Base-by-base conservation (phyloP, 2,113 vertebrate genomes). In the Mirza zaza region DNA sequence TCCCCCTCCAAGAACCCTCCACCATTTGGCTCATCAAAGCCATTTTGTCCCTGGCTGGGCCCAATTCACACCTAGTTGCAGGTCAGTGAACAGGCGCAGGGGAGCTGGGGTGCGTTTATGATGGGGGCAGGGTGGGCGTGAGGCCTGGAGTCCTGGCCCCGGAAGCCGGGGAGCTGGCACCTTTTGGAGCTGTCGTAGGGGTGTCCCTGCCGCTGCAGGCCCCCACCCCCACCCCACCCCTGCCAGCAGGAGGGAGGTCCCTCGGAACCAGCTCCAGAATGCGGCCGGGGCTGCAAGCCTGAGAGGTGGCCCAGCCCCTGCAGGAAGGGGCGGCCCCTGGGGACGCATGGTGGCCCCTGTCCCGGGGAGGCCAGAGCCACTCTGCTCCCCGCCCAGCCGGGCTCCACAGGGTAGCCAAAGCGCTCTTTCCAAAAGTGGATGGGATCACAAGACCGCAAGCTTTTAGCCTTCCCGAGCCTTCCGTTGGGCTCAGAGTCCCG, bases 21-120 rank as follows among this genome's bases (percentile, higher is more conserved):
- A 32, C 97, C 97, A 96, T 98, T 97, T 97, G 97, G 84, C 8
- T 59, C 94, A 84, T 97, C 97, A 97, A 96, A 96, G 97, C 84
- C 90, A 55, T 87, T 97, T 92, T 94, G 94, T 94, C 90, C 87
- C 83, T 71, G 36, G 87, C 80, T 0, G 48, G 87, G 94, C 81
- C 52, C 80, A 92, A 90, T 97, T 96, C 65, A 55, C 97, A 96
- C 97, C 96, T 82, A 75, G 79, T 2, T 57, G 77, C 90, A 70
- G 97, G 89, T 86, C 73, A 21, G 23, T 4, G 73, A 52, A 7
- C 55, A 39, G 91, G 57, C 52, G 0, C 29, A 48, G 91, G 63
- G 79, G 39, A 1, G 67, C 71, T 6, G 63, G 13, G 25, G 17
- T 1, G 65, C 20, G 29, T 96, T 97, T 95, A 95, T 27, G 17